Evolutionary conservation across 2,113 vertebrate species (phyloP).

Genomic region (Barnardius zonarius): DNA sequence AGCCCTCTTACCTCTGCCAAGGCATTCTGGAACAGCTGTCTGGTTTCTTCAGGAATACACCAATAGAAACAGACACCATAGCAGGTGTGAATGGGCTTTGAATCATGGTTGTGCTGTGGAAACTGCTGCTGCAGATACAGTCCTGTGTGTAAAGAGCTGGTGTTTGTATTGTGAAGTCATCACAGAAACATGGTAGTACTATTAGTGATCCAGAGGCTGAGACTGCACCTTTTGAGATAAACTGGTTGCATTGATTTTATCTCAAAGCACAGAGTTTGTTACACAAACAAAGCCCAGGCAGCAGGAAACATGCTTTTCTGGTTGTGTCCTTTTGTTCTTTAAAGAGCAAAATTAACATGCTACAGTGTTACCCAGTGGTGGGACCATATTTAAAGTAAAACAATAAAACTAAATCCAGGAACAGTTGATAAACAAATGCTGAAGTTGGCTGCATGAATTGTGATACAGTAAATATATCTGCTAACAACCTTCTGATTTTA

Average conservation of each 20-base stretch:
- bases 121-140: background rate
- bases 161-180: background rate
- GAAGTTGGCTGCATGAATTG: background rate
- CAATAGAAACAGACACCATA: background rate
- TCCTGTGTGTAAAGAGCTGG: background rate
- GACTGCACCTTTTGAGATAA: background rate
- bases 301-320: background rate
- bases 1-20: background rate
- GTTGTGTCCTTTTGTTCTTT: background rate
- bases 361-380: background rate
- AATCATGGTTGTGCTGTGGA: background rate
- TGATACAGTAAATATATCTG: background rate
- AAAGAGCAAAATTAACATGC: background rate
- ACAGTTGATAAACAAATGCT: background rate
- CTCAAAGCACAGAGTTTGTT: background rate
- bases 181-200: background rate
- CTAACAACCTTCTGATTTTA: background rate
- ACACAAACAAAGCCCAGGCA: background rate
- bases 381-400: background rate
- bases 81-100: background rate
- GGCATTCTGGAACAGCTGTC: background rate
- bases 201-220: background rate
- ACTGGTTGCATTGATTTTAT: background rate
- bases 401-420: background rate
- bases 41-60: background rate